phyloP scores from a whole-genome alignment of 2,888 invertebrate genomes.

The Agrotis ipsilon region DNA sequence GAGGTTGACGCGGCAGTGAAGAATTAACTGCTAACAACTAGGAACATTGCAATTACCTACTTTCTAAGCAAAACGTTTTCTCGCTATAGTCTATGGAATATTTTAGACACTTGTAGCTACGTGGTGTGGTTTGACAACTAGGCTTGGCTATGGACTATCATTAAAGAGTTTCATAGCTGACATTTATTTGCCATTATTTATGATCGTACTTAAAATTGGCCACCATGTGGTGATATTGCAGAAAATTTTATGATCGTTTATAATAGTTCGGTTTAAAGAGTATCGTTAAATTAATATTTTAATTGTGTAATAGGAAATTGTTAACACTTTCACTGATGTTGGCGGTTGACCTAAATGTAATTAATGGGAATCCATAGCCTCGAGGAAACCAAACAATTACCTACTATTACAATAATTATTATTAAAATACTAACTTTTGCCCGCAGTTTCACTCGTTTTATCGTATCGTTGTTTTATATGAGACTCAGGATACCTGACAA shows the following conservation, averaged over 20 bases:
- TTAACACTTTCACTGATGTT: slow-evolving; percentile 16
- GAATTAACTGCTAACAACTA: slow-evolving; percentile 56
- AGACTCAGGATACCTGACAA: no score
- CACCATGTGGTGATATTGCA: not conserved
- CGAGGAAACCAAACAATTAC: slow-evolving; percentile 7
- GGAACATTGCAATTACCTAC: slow-evolving; percentile 66
- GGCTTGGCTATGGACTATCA: slow-evolving; percentile 22
- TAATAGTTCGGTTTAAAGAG: not conserved
- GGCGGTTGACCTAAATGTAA: not conserved
- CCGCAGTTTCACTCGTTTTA: no score
- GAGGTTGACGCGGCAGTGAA: slow-evolving; percentile 48
- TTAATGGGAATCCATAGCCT: slow-evolving; percentile 7
- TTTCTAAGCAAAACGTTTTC: slow-evolving; percentile 65
- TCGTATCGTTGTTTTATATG: no score
- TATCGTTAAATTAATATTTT: slow-evolving; percentile 3
- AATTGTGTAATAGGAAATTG: not conserved
- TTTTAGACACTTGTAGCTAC: slow-evolving; percentile 33
- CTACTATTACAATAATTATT: no score
- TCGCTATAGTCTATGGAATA: slow-evolving; percentile 37
- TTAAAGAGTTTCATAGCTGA: slow-evolving; percentile 33
- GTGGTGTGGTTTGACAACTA: slow-evolving; percentile 6
- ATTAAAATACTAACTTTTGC: no score
- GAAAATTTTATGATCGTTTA: not conserved
- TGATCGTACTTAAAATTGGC: slow-evolving; percentile 15
- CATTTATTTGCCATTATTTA: slow-evolving; percentile 33